Conservation (phyloP, 2,113 vertebrate genomes). For the Tyrannus savana region DNA sequence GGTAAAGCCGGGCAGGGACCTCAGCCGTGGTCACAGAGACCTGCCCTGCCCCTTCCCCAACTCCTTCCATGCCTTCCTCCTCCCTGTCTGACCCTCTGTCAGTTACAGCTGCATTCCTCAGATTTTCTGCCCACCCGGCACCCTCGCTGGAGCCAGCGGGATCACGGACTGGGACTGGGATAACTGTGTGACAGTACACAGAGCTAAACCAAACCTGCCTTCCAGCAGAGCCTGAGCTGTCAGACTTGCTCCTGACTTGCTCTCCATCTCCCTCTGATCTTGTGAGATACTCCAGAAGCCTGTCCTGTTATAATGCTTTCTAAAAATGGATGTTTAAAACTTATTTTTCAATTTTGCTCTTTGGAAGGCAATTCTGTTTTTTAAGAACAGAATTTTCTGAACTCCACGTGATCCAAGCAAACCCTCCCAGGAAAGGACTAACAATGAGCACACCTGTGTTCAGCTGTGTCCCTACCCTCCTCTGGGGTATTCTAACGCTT, state of each 20-base stretch:
- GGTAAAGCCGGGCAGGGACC: background rate
- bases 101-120: background rate
- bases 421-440: background rate
- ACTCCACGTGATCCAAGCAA: background rate
- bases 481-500: background rate
- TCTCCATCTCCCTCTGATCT: slow-evolving; percentile 8
- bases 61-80: background rate
- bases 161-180: background rate
- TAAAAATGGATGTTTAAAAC: background rate
- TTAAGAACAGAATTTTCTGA: background rate
- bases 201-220: background rate
- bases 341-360: background rate
- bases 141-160: background rate
- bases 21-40: rapidly evolving
- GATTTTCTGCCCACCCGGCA: background rate
- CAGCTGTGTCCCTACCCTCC: background rate
- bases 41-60: background rate
- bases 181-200: background rate
- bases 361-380: background rate
- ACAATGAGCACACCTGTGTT: background rate
- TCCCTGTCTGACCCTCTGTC: background rate
- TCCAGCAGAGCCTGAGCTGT: background rate
- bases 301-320: background rate
- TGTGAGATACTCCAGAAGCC: background rate
- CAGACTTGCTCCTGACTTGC: background rate